Evolutionary conservation across 2,888 invertebrate species (phyloP).

Genomic region (Nemapogon koenigi): DNA sequence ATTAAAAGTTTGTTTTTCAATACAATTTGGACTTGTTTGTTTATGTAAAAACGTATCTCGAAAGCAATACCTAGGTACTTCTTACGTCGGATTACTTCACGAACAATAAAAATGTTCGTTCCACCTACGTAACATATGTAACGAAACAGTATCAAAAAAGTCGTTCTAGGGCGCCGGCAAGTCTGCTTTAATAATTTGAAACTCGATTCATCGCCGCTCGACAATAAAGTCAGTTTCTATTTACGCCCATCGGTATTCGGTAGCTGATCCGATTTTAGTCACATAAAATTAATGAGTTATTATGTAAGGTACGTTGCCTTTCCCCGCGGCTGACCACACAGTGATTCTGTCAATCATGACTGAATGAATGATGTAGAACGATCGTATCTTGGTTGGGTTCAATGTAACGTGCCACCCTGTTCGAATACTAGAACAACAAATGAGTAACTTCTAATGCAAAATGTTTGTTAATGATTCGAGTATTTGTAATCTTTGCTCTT

Average conservation of each 20-base stretch:
- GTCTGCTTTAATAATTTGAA: slow-evolving; percentile 6
- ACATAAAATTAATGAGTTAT: slow-evolving; percentile 27
- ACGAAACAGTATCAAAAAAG: slow-evolving; percentile 2
- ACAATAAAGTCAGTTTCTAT: slow-evolving; percentile 2
- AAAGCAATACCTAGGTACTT: too few relatives aligned
- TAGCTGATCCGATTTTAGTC: slow-evolving; percentile 19
- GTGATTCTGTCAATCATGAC: slow-evolving; percentile 30
- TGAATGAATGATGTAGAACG: background rate
- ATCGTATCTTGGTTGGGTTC: background rate
- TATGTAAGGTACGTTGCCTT: slow-evolving; percentile 29
- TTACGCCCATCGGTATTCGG: background rate
- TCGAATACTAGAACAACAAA: background rate
- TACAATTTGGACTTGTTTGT: too few relatives aligned
- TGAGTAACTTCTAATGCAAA: background rate
- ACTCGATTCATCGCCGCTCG: background rate
- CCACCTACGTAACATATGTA: too few relatives aligned
- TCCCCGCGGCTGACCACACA: slow-evolving; percentile 24
- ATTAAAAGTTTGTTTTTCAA: too few relatives aligned
- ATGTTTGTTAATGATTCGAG: slow-evolving; percentile 5
- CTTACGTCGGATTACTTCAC: too few relatives aligned
- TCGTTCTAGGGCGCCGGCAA: slow-evolving; percentile 5
- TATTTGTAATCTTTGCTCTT: background rate
- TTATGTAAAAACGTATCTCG: too few relatives aligned
- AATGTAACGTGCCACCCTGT: background rate
- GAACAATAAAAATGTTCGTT: too few relatives aligned